Conservation (phyloP, 2,113 vertebrate species). For the Mellivora capensis region DNA sequence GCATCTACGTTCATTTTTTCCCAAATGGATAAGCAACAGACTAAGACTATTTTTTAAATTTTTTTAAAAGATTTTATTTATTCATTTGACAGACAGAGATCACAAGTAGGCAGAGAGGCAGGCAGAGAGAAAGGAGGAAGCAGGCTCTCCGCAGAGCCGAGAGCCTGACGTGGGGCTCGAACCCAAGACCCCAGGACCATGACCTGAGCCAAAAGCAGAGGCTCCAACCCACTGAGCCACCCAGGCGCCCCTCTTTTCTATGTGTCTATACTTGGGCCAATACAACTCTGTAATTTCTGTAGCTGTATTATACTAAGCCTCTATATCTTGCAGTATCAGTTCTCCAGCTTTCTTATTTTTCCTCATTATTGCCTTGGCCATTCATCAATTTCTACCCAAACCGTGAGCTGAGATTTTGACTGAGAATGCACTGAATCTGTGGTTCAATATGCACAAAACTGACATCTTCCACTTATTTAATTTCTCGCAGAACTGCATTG, state of each 20-base stretch:
- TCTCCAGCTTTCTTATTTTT: background rate
- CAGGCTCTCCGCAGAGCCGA: too few species aligned
- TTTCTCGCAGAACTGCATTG: background rate
- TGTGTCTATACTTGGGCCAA: background rate
- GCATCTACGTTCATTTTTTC: background rate
- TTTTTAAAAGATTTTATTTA: too few species aligned
- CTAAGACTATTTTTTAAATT: background rate
- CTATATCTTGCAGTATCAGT: background rate
- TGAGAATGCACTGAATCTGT: background rate
- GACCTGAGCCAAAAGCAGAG: too few species aligned
- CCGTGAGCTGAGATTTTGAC: background rate
- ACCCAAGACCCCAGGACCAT: too few species aligned
- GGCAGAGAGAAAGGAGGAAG: too few species aligned
- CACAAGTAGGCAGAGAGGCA: too few species aligned
- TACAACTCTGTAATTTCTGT: background rate
- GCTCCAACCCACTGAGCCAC: too few species aligned
- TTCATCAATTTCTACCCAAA: background rate
- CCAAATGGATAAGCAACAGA: background rate
- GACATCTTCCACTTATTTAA: background rate
- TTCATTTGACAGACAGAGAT: too few species aligned
- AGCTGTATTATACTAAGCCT: background rate
- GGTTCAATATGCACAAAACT: background rate
- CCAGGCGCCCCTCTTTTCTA: background rate
- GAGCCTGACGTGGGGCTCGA: too few species aligned
- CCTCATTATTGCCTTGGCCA: background rate